Evolutionary conservation across 2,797 vertebrate species (phyloP), one percentile per base, ranked within the genome.

Genomic region (Micromesistius poutassou): DNA sequence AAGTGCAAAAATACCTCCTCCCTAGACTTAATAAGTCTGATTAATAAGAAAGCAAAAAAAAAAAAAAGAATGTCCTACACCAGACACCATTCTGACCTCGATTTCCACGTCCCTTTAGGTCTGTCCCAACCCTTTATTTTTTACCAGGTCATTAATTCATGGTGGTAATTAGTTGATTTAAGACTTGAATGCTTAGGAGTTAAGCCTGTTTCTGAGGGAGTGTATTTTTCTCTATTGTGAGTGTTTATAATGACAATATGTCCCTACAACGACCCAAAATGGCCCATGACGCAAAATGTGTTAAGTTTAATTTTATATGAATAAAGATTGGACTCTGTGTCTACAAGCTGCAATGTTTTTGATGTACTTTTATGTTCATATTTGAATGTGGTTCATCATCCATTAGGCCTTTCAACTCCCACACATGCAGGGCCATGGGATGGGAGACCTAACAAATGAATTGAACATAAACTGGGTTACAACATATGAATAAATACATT

Each of bases 91-190:
- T 38, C 7, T 38, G 36, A 38, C 9, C 66, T 70, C 3, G 5
- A n/a, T 6, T 13, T 71, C 68, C 28, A 71, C 68, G 16, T 71
- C 42, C 46, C 33, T 62, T 77, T 16, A 76, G 78, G 82, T 91
- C 80, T 78, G 25, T 30, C 66, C 66, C 22, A 55, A 55, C 46
- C 14, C 46, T 62, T 62, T 25, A 7, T 55, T 19, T 9, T 22
- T 25, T 1, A 62, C 55, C 55, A 62, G 22, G 6, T 62, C 55
- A n/a, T 62, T 22, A n/a, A 9, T 62, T 7, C 55, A 62, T n/a
- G n/a, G 55, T 62, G n/a, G 55, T 62, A n/a, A 62, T 22, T 62
- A 62, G 55, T 62, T 62, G 9, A 8, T n/a, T 62, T 50, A 50
- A 50, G 19, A 50, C 14, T 14, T 22, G 19, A 38, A 9, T 38